Base-by-base conservation (phyloP, 1,140 invertebrate genomes). In the Phymorhynchus buccinoides region DNA sequence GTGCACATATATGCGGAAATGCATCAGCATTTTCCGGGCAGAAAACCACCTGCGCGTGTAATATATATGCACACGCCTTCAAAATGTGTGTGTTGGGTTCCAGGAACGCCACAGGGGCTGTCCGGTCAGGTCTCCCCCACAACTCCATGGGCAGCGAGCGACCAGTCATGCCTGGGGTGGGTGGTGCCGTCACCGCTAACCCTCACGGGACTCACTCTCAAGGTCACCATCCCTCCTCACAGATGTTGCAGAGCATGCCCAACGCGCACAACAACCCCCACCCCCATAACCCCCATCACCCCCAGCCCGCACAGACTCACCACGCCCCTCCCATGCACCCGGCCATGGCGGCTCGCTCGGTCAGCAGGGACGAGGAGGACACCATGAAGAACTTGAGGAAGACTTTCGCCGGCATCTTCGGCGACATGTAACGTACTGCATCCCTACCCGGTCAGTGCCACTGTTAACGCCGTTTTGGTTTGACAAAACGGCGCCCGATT, bases 321-420 rank as follows among this genome's bases (percentile, higher is more conserved):
- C 83, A 52, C 56, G 48, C 73, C n/a, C 52, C 80, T 42, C 80
- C 84, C 42, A 85, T 85, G 84, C 84, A 86, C 80, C 62, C 86
- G 52, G 71, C 89, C 85, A 73, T 81, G 84, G 81, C 75, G 48
- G 80, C 75, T 0, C 71, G 85, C 68, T 86, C 79, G 84, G 87
- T 44, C 66, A 89, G 80, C 37, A 86, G 84, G n/a, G 97, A 98
- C 92, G 96, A 96, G n/a, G 98, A 99, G 91, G 98, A 99, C 92
- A 99, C 98, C 1, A 99, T 99, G 98, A 98, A 97, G 93, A 99
- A 99, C 94, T 94, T 99, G 79, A 95, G 98, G 87, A 99, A 99
- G 95, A 99, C 98, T 4, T 99, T 99, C 93, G 98, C 98, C 79
- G 98, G 98, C 75, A 99, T 99, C 88, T 99, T 99, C 93, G 98